Evolutionary conservation across 2,888 invertebrate genomes (phyloP).

Genomic region (Myopa testacea): DNA sequence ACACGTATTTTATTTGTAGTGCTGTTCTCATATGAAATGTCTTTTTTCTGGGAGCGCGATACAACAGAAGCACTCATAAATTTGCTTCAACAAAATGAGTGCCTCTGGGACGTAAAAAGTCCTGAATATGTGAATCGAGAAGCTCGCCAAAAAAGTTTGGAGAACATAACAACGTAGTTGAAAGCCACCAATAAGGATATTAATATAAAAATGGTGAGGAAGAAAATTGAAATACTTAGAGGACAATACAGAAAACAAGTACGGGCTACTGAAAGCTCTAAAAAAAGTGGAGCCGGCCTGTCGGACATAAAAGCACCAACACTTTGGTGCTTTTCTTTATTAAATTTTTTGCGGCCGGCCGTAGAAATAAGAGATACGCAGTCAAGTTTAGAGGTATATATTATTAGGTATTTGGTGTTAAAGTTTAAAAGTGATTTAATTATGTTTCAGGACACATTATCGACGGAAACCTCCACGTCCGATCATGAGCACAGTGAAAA

Average conservation of each 20-base stretch:
- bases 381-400: background rate
- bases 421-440: background rate
- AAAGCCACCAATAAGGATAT: background rate
- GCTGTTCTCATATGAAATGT: background rate
- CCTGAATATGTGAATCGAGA: background rate
- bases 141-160: background rate
- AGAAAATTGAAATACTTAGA: background rate
- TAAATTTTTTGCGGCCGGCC: background rate
- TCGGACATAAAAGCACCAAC: background rate
- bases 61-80: background rate
- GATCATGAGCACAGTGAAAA: background rate
- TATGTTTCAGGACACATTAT: background rate
- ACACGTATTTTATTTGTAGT: no score
- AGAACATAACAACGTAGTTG: background rate
- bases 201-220: background rate
- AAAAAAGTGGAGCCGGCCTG: conserved; percentile 8
- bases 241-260: background rate
- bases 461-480: background rate
- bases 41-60: background rate
- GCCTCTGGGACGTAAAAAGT: background rate
- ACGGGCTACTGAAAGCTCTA: background rate
- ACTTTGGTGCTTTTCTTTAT: background rate
- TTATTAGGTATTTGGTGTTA: background rate
- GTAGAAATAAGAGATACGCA: conserved; percentile 8
- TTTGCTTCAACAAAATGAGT: background rate